These are phyloP conservation scores for Piscicola geometra DNA, from an alignment of 2,888 invertebrate species.

Conservation along the genomic window DNA sequence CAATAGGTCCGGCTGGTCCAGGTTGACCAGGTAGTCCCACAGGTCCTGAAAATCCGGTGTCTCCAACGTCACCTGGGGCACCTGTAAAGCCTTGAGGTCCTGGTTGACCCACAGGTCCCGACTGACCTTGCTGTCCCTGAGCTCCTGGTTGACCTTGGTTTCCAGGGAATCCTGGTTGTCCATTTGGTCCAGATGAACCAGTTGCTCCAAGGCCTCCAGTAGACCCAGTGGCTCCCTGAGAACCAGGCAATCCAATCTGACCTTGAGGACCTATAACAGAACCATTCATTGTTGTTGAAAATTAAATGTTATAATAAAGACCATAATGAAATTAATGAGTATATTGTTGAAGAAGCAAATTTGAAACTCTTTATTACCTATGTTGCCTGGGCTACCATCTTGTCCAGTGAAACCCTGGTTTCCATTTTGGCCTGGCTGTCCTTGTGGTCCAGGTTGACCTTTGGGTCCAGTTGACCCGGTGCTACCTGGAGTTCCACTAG, in stretches of 20 bases:
- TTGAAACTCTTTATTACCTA: conserved; percentile 15
- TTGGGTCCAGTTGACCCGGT: conserved; percentile 34
- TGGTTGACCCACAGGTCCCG: conserved; percentile 37
- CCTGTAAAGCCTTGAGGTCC: conserved; percentile 36
- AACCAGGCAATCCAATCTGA: conserved; percentile 20
- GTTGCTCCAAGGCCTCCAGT: conserved; percentile 10
- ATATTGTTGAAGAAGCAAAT: neutral
- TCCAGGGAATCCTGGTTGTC: conserved; percentile 34
- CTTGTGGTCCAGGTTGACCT: conserved; percentile 34
- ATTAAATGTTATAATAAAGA: no score
- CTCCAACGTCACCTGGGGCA: neutral
- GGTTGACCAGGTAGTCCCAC: neutral
- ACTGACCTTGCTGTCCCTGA: conserved; percentile 37
- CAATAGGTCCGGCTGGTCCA: conserved; percentile 25
- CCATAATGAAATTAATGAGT: neutral
- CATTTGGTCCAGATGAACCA: conserved; percentile 37
- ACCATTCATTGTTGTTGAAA: no score
- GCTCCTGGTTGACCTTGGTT: conserved; percentile 37
- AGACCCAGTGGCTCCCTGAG: conserved; percentile 17
- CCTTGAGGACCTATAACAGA: conserved; percentile 32
- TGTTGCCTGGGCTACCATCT: conserved; percentile 33
- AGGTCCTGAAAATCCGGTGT: neutral
- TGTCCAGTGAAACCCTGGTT: conserved; percentile 30
- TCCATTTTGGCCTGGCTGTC: conserved; percentile 33
- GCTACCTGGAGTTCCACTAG: conserved; percentile 29